A percentile compares a stretch with the other conserved stretches of the same genome.
phyloP scores from a whole-genome alignment of 1,140 invertebrate species.

The Zaprionus ornatus region DNA sequence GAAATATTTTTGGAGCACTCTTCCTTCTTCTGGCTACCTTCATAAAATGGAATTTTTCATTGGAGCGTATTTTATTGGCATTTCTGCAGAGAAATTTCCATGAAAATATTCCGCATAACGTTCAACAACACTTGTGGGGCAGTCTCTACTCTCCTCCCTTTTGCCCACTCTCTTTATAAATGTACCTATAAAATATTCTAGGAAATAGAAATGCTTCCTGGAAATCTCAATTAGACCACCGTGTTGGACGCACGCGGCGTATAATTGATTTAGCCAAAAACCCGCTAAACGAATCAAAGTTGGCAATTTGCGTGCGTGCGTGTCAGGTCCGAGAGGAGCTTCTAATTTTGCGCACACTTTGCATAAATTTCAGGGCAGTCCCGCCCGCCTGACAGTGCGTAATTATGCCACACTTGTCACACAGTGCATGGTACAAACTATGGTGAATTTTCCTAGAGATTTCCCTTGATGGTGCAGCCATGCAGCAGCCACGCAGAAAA shows the following conservation, averaged over 20 bases:
- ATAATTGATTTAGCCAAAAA: constrained; percentile 79
- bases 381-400: constrained; percentile 31
- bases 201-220: not conserved
- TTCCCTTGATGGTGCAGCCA: not conserved
- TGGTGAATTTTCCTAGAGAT: constrained; percentile 29
- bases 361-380: constrained; percentile 61
- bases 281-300: constrained; percentile 70
- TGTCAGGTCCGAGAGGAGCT: constrained; percentile 24
- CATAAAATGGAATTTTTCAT: constrained; percentile 67
- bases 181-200: constrained; percentile 22
- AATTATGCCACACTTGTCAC: constrained; percentile 75
- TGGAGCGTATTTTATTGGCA: constrained; percentile 77
- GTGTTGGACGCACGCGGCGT: constrained; percentile 39
- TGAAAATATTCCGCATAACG: constrained; percentile 56
- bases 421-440: constrained; percentile 21
- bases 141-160: not conserved
- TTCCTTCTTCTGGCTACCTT: constrained; percentile 41
- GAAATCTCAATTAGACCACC: constrained; percentile 63
- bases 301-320: constrained; percentile 53
- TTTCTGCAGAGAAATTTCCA: constrained; percentile 69
- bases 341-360: constrained; percentile 72
- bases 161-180: not conserved
- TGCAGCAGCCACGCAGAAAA: constrained; percentile 6
- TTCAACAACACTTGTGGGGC: not conserved
- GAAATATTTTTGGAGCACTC: constrained; percentile 66